Conservation (phyloP, 2,797 vertebrate genomes). For the Hybognathus amarus region DNA sequence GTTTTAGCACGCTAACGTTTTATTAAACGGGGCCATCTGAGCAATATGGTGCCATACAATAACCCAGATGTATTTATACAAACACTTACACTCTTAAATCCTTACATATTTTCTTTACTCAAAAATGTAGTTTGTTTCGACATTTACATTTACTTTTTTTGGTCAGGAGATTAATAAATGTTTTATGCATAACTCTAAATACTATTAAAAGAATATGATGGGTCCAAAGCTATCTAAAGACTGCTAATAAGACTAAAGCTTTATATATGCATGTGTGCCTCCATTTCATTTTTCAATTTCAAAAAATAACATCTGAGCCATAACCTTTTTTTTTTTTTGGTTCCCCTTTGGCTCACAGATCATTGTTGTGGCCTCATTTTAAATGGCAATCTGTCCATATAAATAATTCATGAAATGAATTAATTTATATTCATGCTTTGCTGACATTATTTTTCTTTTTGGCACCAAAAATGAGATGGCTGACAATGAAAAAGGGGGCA, state of each 20-base stretch:
- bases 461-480: slow-evolving; percentile 56
- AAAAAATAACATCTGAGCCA: slow-evolving; percentile 35
- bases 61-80: slow-evolving; percentile 32
- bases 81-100: neutral
- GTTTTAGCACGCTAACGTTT: neutral
- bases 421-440: slow-evolving; percentile 57
- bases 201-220: neutral
- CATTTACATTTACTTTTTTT: neutral
- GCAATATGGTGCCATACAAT: neutral
- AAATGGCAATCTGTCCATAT: slow-evolving; percentile 54
- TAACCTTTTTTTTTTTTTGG: slow-evolving; percentile 6
- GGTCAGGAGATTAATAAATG: neutral
- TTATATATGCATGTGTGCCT: neutral
- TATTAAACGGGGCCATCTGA: neutral
- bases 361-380: slow-evolving; percentile 41
- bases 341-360: slow-evolving; percentile 8
- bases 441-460: slow-evolving; percentile 50
- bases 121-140: neutral
- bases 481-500: slow-evolving; percentile 49
- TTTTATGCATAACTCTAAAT: slow-evolving; percentile 1
- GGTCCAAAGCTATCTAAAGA: neutral
- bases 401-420: slow-evolving; percentile 57
- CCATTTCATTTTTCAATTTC: neutral
- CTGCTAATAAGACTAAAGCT: neutral
- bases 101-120: neutral